Conservation (phyloP, 2,888 invertebrate genomes). For the Metallyticus violacea region DNA sequence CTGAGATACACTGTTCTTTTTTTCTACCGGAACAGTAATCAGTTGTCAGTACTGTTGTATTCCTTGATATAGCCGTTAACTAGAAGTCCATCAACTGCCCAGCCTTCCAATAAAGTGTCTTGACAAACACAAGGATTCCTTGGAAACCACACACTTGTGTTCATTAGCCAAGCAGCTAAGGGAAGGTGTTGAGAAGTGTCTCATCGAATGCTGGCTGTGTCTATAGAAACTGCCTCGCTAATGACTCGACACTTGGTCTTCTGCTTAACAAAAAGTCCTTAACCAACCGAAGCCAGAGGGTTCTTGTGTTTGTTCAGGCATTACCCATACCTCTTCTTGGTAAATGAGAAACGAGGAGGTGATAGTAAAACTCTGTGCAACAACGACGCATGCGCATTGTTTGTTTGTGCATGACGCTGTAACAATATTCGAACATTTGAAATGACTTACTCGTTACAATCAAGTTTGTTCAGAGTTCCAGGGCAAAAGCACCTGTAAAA, state of each 20-base stretch:
- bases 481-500: too few species aligned
- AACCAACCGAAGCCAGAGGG: neutral
- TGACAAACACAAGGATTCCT: neutral
- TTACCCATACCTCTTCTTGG: neutral
- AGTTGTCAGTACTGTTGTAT: too few species aligned
- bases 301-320: conserved; percentile 7
- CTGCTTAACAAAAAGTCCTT: neutral
- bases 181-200: neutral
- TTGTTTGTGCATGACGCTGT: neutral
- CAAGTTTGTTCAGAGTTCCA: too few species aligned
- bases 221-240: neutral
- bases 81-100: neutral
- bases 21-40: too few species aligned
- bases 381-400: neutral
- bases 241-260: neutral
- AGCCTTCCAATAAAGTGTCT: neutral
- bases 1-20: too few species aligned
- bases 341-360: neutral
- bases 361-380: neutral
- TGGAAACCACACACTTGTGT: too few species aligned
- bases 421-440: too few species aligned
- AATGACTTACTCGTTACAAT: too few species aligned
- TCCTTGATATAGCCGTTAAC: too few species aligned
- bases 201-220: neutral
- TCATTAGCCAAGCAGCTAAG: neutral